Base-by-base conservation (phyloP, 2,888 invertebrate genomes). In the Melanargia galathea region DNA sequence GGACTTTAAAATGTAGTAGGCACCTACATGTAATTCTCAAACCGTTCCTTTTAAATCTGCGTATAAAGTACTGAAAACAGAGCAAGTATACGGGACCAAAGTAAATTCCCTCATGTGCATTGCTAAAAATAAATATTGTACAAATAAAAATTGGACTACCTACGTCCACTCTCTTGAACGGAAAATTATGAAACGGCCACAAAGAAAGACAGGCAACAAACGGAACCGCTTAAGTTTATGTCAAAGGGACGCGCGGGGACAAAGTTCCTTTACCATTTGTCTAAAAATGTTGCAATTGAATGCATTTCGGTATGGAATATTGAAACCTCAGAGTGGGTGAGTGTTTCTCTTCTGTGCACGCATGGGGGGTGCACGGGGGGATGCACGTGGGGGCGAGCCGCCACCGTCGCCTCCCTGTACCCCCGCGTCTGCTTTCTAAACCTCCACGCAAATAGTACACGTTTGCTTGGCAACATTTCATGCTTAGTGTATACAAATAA, bases 381-480 rank as follows among this genome's bases (percentile, higher is more conserved):
- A n/a, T 73, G 70, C 52, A n/a, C 60, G 68, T 56, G 70, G 73
- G 70, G 69, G 67, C 65, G 67, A 70, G 75, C 74, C 75, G 75
- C 75, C 74, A 70, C 75, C 72, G 75, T 74, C 76, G 74, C 78
- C 72, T 61, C 71, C 70, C 69, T 70, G 68, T 78, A 73, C 76
- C 70, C 75, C 77, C 78, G 77, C 80, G 75, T 85, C 87, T 78
- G 84, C 83, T 85, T 90, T 85, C 90, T 89, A 90, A 90, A 89
- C 89, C 90, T 89, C 86, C 88, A 83, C 86, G 86, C 89, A 91
- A 90, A 91, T 87, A 90, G 85, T 87, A 86, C 88, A 85, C 86
- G 89, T 90, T 90, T 90, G 89, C 89, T 90, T 88, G 89, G 88
- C 88, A 88, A 90, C 90, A 90, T 90, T 90, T 91, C 90, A 90